Conservation (phyloP, 2,797 vertebrate species). For the Danio kyathit region DNA sequence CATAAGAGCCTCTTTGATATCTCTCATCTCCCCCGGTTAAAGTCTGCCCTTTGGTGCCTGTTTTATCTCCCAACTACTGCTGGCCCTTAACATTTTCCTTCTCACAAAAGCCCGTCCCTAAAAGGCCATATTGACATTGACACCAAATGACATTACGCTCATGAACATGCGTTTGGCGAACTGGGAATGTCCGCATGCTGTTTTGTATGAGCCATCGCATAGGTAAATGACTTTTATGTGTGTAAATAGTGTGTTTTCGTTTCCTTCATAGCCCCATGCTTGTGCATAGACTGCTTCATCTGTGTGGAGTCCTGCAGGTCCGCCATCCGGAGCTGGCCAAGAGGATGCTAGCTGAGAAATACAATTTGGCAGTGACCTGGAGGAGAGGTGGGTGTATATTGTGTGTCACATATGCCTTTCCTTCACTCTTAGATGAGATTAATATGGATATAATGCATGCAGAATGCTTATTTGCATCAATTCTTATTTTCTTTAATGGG, state of each 20-base stretch:
- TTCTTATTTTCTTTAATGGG: too few species aligned
- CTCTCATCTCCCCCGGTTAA: slow-evolving; percentile 46
- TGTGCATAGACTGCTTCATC: slow-evolving; percentile 85
- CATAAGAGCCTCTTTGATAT: slow-evolving; percentile 57
- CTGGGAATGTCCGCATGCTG: not conserved
- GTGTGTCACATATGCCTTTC: not conserved
- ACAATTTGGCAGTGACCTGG: slow-evolving; percentile 82
- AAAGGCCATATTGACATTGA: slow-evolving; percentile 58
- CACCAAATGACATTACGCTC: slow-evolving; percentile 28
- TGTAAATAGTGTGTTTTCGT: slow-evolving; percentile 3
- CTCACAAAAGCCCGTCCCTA: slow-evolving; percentile 13
- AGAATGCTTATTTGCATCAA: too few species aligned
- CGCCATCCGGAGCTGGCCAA: slow-evolving; percentile 77
- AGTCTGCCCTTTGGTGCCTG: slow-evolving; percentile 63
- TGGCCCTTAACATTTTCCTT: slow-evolving; percentile 51
- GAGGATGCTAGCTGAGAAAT: slow-evolving; percentile 83
- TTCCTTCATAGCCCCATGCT: slow-evolving; percentile 80
- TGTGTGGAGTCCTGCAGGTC: slow-evolving; percentile 82
- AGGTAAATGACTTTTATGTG: not conserved
- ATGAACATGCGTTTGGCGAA: not conserved
- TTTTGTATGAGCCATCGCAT: not conserved
- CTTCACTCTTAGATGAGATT: not conserved
- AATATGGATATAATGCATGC: too few species aligned
- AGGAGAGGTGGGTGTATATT: slow-evolving; percentile 81
- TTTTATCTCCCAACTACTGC: slow-evolving; percentile 61